Evolutionary conservation across 2,888 invertebrate species (phyloP).

Genomic region (Atrina japonica): DNA sequence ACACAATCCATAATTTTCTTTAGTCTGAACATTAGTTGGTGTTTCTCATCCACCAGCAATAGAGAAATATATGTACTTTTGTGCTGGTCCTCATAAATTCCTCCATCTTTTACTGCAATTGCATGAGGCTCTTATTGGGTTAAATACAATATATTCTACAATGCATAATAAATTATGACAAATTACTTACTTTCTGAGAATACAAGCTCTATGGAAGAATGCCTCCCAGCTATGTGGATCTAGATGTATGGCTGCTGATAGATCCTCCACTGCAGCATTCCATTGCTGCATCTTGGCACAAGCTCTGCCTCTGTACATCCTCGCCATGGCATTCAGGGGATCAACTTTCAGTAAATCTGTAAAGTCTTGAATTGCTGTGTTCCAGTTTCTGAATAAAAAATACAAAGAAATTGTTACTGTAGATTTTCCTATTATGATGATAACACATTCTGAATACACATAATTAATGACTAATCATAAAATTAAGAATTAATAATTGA

Average conservation of each 20-base stretch:
- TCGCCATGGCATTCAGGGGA: slow-evolving; percentile 72
- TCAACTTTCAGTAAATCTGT: slow-evolving; percentile 77
- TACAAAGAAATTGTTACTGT: neutral
- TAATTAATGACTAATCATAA: too few relatives aligned
- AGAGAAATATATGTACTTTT: too few relatives aligned
- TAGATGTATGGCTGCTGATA: slow-evolving; percentile 79
- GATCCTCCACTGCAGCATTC: slow-evolving; percentile 77
- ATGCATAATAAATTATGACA: neutral
- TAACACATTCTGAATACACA: too few relatives aligned
- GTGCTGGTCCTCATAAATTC: too few relatives aligned
- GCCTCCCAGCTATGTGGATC: slow-evolving; percentile 78
- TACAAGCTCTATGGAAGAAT: slow-evolving; percentile 78
- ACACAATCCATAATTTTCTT: too few relatives aligned
- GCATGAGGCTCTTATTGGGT: too few relatives aligned
- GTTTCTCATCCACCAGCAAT: too few relatives aligned
- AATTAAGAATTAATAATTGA: too few relatives aligned
- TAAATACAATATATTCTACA: too few relatives aligned
- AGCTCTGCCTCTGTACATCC: slow-evolving; percentile 76
- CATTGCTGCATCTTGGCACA: slow-evolving; percentile 75
- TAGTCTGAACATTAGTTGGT: too few relatives aligned
- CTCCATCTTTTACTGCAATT: too few relatives aligned
- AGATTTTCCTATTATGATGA: neutral
- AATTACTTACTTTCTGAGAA: slow-evolving; percentile 75
- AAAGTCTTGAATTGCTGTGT: slow-evolving; percentile 78
- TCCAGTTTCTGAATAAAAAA: slow-evolving; percentile 72